These are phyloP conservation scores for Apteryx mantelli DNA, from an alignment of 2,113 vertebrate genomes.

Conservation along the genomic window DNA sequence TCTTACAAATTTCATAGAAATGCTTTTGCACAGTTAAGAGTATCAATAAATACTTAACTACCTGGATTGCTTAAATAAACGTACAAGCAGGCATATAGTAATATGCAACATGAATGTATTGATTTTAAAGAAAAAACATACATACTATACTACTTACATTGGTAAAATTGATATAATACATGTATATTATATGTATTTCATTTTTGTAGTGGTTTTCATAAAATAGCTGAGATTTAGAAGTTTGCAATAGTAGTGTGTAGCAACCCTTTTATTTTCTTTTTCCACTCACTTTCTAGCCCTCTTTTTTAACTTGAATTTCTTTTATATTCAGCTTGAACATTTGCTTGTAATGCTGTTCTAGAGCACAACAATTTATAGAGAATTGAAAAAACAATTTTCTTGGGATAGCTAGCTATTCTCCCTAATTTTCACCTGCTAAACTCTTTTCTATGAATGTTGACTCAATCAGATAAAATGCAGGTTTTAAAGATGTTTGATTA, in stretches of 20 bases:
- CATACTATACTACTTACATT: not conserved
- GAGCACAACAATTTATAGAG: conserved; percentile 61
- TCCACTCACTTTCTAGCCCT: not conserved
- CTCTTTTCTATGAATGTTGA: conserved; percentile 56
- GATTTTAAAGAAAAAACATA: not conserved
- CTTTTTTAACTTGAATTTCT: not conserved
- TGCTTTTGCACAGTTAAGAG: not conserved
- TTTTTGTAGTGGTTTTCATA: not conserved
- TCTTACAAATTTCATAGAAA: not conserved
- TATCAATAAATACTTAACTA: not conserved
- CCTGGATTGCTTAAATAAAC: not conserved
- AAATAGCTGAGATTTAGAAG: not conserved
- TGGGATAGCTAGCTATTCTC: conserved; percentile 60
- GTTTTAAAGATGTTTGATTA: conserved; percentile 69
- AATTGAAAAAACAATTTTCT: conserved; percentile 73
- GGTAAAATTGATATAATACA: not conserved
- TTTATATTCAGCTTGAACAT: conserved; percentile 44
- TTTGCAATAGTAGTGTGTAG: not conserved
- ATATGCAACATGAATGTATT: not conserved
- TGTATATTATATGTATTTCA: not conserved
- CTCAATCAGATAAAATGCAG: conserved; percentile 58
- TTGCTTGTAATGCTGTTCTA: conserved; percentile 49
- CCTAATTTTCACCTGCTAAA: conserved; percentile 70
- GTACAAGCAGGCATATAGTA: not conserved
- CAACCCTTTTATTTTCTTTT: not conserved